Base-by-base conservation (phyloP, 2,888 invertebrate genomes). In the Gymnocheta viridis region DNA sequence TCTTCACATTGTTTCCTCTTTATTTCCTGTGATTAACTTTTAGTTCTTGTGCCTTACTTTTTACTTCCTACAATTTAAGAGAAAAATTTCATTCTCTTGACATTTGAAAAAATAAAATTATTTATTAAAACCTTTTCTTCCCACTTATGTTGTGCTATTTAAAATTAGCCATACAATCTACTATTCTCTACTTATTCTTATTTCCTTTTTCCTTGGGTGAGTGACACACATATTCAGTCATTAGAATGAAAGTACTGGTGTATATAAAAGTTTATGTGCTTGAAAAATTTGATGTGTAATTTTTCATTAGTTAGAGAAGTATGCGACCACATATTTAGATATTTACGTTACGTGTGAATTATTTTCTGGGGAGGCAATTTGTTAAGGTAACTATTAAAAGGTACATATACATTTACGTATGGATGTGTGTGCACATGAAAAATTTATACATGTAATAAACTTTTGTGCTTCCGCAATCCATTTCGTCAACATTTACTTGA, bases 161-260 rank as follows among this genome's bases (percentile, higher is more conserved):
- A 27, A 62, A 62, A 62, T 77, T 67, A 58, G 66, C 32, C 56
- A 47, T 51, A 4, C 12, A 47, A 67, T 35, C 24, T 77, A 38
- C 56, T 77, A 58, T 66, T 44, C 32, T 66, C 56, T 56, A 76
- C 54, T 54, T 64, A 29, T 44, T 29, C n/a, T 12, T 44, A 32
- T 66, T 66, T 76, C 66, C 64, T 44, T 47, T 77, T 44, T 6
- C 54, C 9, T 41, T 56, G n/a, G 2, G 12, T 47, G 32, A 17
- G 12, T 47, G 32, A 17, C 74, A 64, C 54, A 74, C 62, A 54
- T 44, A 64, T 41, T 44, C 41, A 56, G 14, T 29, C 22, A 10
- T 7, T 27, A n/a, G 27, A 27, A n/a, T n/a, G n/a, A n/a, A n/a
- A n/a, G n/a, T n/a, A n/a, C n/a, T n/a, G n/a, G 9, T 14, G 22